phyloP scores from a whole-genome alignment of 2,113 vertebrate species.

The Mungos mungo region DNA sequence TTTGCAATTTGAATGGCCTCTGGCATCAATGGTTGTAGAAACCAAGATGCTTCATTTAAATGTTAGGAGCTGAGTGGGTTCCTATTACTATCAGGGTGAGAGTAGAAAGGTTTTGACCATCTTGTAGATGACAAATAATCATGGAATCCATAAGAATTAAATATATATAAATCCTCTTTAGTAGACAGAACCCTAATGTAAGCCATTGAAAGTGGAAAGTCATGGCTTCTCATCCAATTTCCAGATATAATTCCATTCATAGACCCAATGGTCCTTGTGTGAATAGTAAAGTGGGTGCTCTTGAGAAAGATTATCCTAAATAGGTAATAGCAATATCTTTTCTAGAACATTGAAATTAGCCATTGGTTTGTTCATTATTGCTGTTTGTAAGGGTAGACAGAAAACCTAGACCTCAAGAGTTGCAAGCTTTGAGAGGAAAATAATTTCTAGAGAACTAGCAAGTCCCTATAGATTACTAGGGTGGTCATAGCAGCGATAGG shows the following conservation, averaged over 20 bases:
- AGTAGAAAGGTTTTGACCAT: not conserved
- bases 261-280: not conserved
- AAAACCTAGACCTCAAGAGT: not conserved
- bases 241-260: not conserved
- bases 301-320: not conserved
- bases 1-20: not conserved
- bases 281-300: not conserved
- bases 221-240: not conserved
- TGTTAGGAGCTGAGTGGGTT: not conserved
- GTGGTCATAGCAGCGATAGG: too few relatives aligned
- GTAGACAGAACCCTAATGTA: not conserved
- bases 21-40: not conserved
- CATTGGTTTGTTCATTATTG: too few relatives aligned
- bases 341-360: not conserved
- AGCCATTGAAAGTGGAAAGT: not conserved
- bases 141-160: not conserved
- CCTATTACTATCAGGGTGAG: not conserved
- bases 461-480: not conserved
- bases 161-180: not conserved
- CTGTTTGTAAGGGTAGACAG: not conserved
- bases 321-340: not conserved
- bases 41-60: not conserved
- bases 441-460: not conserved
- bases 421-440: not conserved
- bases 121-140: not conserved